phyloP scores from a whole-genome alignment of 2,113 vertebrate species.

The Aplodontia rufa region DNA sequence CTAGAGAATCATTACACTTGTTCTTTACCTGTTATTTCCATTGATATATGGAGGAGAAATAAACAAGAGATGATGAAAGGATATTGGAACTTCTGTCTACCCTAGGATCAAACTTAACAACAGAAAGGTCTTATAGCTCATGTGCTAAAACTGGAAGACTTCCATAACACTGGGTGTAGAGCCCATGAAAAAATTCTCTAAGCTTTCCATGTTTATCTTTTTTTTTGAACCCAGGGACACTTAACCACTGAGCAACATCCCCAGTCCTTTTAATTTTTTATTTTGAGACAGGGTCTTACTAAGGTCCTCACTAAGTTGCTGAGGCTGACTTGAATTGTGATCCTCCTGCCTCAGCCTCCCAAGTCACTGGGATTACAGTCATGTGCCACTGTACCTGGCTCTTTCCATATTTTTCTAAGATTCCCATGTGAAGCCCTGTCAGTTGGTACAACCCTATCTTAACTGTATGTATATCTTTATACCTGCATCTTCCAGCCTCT shows the following conservation, averaged over 20 bases:
- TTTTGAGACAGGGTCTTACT: no score
- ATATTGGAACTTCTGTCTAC: neutral
- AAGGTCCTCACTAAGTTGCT: no score
- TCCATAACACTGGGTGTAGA: neutral
- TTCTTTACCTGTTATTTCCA: neutral
- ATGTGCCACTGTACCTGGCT: no score
- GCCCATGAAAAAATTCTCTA: neutral
- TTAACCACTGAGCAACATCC: no score
- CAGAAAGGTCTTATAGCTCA: neutral
- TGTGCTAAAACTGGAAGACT: conserved; percentile 20
- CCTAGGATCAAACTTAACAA: neutral
- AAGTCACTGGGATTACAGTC: no score
- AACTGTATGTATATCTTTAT: neutral
- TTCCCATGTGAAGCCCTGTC: neutral
- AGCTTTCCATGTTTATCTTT: neutral
- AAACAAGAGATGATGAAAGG: neutral
- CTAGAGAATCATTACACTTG: neutral
- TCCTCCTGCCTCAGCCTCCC: no score
- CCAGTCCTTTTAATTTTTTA: no score
- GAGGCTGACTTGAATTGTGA: no score
- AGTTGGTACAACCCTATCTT: neutral
- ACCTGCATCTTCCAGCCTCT: neutral
- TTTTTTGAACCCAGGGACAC: no score
- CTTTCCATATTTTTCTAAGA: neutral
- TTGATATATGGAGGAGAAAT: neutral